Evolutionary conservation across 2,797 vertebrate genomes (phyloP), one percentile per base, ranked within the genome.

Genomic region (Halcyon chelicuti): DNA sequence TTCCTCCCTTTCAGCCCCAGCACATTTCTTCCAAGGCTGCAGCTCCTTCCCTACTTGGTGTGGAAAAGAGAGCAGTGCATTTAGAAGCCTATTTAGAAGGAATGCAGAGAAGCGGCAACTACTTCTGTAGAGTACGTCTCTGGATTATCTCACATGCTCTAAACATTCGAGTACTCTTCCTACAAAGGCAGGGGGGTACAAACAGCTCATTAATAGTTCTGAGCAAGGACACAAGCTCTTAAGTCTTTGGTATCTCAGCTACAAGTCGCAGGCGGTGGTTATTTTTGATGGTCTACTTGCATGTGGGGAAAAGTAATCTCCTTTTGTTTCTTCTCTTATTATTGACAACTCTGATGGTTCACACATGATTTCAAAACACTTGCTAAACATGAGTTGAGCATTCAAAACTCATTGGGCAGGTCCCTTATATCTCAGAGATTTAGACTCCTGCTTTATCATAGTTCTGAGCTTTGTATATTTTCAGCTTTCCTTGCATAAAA

Each of bases 41-140:
- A 90, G 79, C 60, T 80, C 95, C 78, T 94, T 94, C 97, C 96
- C 94, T 97, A 97, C 94, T 96, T 96, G 97, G 96, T 86, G 91
- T 93, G 96, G 95, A 97, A 97, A 97, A 93, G 74, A 76, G 77
- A 80, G 49, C 73, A n/a, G 40, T 14, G 16, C 7, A 12, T 79
- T 91, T 49, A 90, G 94, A 90, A 85, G 84, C 83, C 91, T 80
- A 28, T 95, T 96, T 93, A 83, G 88, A 66, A 95, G 93, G 95
- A 97, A 97, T 92, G 90, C 72, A 97, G 96, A 96, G 96, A 97
- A 95, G 95, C 87, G 77, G 88, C 81, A 93, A 88, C 78, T 87
- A 90, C 92, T 95, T 90, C 91, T 92, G 78, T 39, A 39, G 80
- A 90, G 71, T 52, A 35, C 5, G 37, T 88, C 81, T 89, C 95